These are phyloP conservation scores for Neoitamus cyanurus DNA, from an alignment of 2,888 invertebrate species.

Conservation along the genomic window DNA sequence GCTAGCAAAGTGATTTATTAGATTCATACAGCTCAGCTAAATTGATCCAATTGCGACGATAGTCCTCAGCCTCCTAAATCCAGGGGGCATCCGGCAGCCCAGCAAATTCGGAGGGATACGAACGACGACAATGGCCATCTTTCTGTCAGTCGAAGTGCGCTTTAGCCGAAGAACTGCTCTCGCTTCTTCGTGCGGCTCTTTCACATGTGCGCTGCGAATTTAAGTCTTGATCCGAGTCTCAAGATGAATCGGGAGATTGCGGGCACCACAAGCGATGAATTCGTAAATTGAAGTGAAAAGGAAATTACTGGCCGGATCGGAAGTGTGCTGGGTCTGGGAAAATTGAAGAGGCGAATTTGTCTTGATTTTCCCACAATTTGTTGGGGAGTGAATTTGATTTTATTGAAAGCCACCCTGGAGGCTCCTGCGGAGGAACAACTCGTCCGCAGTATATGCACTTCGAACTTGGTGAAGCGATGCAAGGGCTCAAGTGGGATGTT, in stretches of 20 bases:
- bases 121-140: slow-evolving; percentile 7
- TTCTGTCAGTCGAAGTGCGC: slow-evolving; percentile 3
- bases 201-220: neutral
- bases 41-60: slow-evolving; percentile 51
- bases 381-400: slow-evolving; percentile 43
- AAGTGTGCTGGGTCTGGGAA: neutral
- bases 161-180: neutral
- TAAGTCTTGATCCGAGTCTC: slow-evolving; percentile 2
- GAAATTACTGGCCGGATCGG: neutral
- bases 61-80: slow-evolving; percentile 17
- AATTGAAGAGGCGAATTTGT: slow-evolving; percentile 40
- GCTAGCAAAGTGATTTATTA: slow-evolving; percentile 51
- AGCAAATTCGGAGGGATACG: slow-evolving; percentile 13
- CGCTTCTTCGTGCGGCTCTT: neutral
- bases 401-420: slow-evolving; percentile 26
- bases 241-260: slow-evolving; percentile 32
- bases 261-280: neutral
- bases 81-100: neutral
- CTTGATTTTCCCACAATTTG: slow-evolving; percentile 42
- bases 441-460: neutral
- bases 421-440: neutral
- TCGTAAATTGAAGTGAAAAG: slow-evolving; percentile 4
- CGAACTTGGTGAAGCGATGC: neutral
- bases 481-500: neutral
- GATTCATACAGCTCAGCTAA: slow-evolving; percentile 52